Percentiles rank a stretch among this genome's conserved stretches.
These are phyloP conservation scores for Caenorhabditis virilis DNA, from an alignment of 2,888 invertebrate genomes.

Conservation along the genomic window DNA sequence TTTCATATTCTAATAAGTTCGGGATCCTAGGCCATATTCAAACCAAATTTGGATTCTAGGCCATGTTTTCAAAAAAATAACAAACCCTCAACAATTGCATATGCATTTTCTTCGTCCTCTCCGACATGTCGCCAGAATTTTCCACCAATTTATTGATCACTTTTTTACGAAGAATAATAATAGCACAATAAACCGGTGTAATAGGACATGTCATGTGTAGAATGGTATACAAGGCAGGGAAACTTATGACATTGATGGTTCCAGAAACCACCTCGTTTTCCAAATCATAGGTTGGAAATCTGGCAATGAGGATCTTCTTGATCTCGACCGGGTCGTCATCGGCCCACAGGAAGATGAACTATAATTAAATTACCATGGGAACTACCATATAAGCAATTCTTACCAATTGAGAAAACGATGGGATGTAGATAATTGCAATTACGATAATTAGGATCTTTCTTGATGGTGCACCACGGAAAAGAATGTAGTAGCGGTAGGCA, in stretches of 20 bases:
- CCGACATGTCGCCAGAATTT: conserved; percentile 5
- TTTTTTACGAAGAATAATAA: conserved; percentile 9
- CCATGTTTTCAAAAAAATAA: too few species aligned
- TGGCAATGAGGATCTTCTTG: not conserved
- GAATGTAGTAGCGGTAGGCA: conserved; percentile 34
- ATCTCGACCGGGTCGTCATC: conserved; percentile 24
- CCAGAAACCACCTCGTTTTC: conserved; percentile 12
- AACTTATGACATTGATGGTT: conserved; percentile 8
- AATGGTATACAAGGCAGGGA: conserved; percentile 21
- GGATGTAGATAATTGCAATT: conserved; percentile 18
- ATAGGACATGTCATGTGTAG: conserved; percentile 17
- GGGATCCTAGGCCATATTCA: too few species aligned
- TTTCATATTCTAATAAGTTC: too few species aligned
- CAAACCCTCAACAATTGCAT: conserved; percentile 7
- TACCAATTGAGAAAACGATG: conserved; percentile 12
- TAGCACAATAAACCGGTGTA: conserved; percentile 13
- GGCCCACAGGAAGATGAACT: conserved; percentile 15
- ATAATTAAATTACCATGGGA: too few species aligned
- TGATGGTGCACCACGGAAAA: conserved; percentile 25
- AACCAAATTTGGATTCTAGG: too few species aligned
- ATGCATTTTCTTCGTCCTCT: conserved; percentile 13
- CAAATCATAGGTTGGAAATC: conserved; percentile 1
- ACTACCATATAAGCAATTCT: too few species aligned
- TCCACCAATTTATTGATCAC: conserved; percentile 11
- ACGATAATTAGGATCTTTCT: conserved; percentile 12